Evolutionary conservation across 2,113 vertebrate species (phyloP).

Genomic region (Cyprinodon variegatus): DNA sequence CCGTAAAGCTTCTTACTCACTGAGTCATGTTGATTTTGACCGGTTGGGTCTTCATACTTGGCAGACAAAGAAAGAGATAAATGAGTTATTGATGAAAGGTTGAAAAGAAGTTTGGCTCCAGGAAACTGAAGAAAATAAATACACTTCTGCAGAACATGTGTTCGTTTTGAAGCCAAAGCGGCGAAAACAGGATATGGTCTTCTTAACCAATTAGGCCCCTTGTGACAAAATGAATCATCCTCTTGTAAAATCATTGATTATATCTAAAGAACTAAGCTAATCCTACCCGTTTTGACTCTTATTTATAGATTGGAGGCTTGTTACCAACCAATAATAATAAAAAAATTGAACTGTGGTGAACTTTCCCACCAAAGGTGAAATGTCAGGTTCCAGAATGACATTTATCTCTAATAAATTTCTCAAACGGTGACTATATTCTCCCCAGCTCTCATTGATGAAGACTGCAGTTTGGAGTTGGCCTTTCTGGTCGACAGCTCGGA

Average conservation of each 20-base stretch:
- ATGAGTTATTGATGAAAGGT: constrained; percentile 2
- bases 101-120: constrained; percentile 1
- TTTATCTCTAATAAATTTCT: neutral
- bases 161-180: neutral
- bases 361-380: too few species aligned
- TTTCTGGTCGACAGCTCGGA: constrained; percentile 92
- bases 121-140: constrained; percentile 4
- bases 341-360: too few species aligned
- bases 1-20: constrained; percentile 15
- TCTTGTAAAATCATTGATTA: neutral
- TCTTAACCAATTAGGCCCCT: neutral
- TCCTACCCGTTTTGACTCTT: too few species aligned
- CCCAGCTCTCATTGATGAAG: constrained; percentile 74
- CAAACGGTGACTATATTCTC: neutral
- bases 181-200: neutral
- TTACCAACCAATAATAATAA: too few species aligned
- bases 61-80: constrained; percentile 23
- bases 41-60: constrained; percentile 17
- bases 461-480: constrained; percentile 87
- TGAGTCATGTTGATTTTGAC: constrained; percentile 10
- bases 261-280: too few species aligned
- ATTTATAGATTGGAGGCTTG: too few species aligned
- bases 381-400: too few species aligned
- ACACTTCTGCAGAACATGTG: neutral
- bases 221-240: neutral